phyloP scores from a whole-genome alignment of 1,140 invertebrate genomes.

The Epicauta chinensis region DNA sequence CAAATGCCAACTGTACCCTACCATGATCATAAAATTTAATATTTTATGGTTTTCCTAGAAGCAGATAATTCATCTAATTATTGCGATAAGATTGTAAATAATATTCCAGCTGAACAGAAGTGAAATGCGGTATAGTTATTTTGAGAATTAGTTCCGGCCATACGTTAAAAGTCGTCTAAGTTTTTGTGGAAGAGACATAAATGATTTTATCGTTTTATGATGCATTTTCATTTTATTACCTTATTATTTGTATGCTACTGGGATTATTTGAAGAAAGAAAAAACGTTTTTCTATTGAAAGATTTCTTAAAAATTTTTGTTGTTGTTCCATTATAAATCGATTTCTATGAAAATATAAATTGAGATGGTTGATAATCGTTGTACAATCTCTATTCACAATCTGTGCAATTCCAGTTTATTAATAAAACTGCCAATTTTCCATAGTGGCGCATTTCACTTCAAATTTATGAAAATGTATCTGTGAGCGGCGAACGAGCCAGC shows the following conservation, averaged over 20 bases:
- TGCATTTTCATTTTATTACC: conserved; percentile 28
- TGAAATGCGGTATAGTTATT: neutral
- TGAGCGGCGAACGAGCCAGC: conserved; percentile 35
- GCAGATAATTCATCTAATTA: too few relatives aligned
- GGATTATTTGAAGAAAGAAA: neutral
- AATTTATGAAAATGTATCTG: conserved; percentile 36
- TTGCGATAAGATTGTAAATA: too few relatives aligned
- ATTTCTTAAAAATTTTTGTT: too few relatives aligned
- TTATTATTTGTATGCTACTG: conserved; percentile 27
- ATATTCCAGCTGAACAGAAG: too few relatives aligned
- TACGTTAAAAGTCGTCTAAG: neutral
- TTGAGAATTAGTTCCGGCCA: neutral
- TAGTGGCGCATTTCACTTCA: conserved; percentile 25
- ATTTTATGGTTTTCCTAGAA: too few relatives aligned
- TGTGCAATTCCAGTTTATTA: neutral
- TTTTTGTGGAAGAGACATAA: conserved; percentile 20
- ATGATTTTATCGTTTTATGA: conserved; percentile 32
- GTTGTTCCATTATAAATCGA: too few relatives aligned
- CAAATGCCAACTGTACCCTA: too few relatives aligned
- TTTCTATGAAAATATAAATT: neutral
- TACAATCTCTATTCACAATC: neutral
- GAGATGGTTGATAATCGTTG: neutral
- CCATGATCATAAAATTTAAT: too few relatives aligned
- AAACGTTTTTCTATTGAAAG: too few relatives aligned
- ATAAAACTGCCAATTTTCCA: conserved; percentile 2